phyloP scores from a whole-genome alignment of 92 coral and sea anemone species.

The Paragorgia papillata region DNA sequence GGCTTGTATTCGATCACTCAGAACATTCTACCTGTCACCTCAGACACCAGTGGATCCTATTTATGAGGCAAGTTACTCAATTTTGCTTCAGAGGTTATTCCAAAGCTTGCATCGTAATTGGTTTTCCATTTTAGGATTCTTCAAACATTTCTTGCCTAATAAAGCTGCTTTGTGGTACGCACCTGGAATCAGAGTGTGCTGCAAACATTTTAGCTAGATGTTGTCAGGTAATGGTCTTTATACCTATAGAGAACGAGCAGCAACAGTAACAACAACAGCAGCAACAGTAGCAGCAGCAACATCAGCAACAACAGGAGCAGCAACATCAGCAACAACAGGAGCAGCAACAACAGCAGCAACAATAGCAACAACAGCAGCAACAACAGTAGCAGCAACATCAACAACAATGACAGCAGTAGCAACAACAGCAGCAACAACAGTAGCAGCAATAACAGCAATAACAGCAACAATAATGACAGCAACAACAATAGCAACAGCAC shows the following conservation, averaged over 20 bases:
- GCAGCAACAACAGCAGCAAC: no score
- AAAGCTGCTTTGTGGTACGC: slow-evolving; percentile 80
- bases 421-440: no score
- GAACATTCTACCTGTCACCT: slow-evolving; percentile 72
- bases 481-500: no score
- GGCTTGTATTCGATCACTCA: slow-evolving; percentile 88
- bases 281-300: no score
- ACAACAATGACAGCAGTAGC: no score
- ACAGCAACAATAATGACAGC: no score
- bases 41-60: slow-evolving; percentile 84
- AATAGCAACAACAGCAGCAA: no score
- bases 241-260: not conserved
- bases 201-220: slow-evolving; percentile 90
- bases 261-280: not conserved
- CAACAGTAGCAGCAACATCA: no score
- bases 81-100: not conserved
- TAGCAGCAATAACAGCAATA: no score
- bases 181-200: slow-evolving; percentile 91
- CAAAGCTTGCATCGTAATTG: not conserved
- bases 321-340: no score
- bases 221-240: slow-evolving; percentile 92
- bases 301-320: no score
- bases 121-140: slow-evolving; percentile 75
- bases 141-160: slow-evolving; percentile 77
- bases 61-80: slow-evolving; percentile 66